Evolutionary conservation across 2,797 vertebrate genomes (phyloP).

Genomic region (Malacoctenus gilli): DNA sequence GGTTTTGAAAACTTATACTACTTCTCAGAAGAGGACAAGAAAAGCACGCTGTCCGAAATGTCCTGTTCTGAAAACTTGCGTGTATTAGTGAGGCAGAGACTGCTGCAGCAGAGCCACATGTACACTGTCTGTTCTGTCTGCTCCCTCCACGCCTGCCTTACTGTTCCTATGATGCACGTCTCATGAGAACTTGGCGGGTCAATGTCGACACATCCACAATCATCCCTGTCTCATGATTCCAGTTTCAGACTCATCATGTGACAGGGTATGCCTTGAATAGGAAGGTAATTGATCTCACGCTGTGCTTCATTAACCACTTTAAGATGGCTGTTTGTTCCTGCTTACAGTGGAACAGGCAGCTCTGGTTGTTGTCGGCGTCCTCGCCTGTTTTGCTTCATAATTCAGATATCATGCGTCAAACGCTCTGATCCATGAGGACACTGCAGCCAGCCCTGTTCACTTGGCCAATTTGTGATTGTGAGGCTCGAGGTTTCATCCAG

Average conservation of each 20-base stretch:
- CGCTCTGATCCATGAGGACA: neutral
- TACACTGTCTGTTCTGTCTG: neutral
- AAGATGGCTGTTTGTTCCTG: conserved; percentile 58
- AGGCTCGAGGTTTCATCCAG: neutral
- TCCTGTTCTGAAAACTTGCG: no score
- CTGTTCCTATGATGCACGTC: conserved; percentile 50
- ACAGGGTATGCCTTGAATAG: conserved; percentile 67
- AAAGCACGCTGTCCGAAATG: no score
- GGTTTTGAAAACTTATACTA: no score
- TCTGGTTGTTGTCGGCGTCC: conserved; percentile 3
- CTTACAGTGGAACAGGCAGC: conserved; percentile 22
- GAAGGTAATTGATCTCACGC: conserved; percentile 75
- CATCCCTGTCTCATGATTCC: conserved; percentile 77
- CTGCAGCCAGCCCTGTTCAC: conserved; percentile 7
- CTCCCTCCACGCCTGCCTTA: neutral
- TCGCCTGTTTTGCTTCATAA: conserved; percentile 1
- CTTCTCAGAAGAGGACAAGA: no score
- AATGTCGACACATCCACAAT: conserved; percentile 14
- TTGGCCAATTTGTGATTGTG: conserved; percentile 1
- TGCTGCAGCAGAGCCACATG: neutral
- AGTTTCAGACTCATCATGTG: conserved; percentile 77
- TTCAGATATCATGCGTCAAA: neutral
- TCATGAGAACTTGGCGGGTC: conserved; percentile 43
- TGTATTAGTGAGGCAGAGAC: no score
- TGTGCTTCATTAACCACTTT: conserved; percentile 71